These are phyloP conservation scores for Galago senegalensis DNA, from an alignment of 2,797 vertebrate genomes.

Conservation along the genomic window DNA sequence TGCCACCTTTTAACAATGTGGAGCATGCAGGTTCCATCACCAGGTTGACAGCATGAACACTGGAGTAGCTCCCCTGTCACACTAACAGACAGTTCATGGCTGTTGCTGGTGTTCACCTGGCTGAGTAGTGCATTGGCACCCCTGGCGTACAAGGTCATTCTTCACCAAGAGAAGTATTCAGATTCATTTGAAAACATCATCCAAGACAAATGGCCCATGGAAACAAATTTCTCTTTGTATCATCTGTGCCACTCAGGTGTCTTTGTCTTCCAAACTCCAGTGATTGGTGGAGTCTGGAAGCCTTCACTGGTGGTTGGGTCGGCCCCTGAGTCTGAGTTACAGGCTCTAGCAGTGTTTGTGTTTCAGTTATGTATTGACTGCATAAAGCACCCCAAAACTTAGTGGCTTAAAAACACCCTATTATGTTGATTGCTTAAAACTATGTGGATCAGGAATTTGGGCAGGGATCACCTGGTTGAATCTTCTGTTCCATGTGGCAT, in stretches of 20 bases:
- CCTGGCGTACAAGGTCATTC: neutral
- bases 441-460: neutral
- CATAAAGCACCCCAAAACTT: conserved; percentile 14
- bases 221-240: neutral
- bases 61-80: neutral
- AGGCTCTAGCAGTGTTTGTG: neutral
- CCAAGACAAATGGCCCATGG: neutral
- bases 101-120: neutral
- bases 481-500: neutral
- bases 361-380: neutral
- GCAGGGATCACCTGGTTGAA: neutral
- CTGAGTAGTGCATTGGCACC: neutral
- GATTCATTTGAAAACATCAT: conserved; percentile 17
- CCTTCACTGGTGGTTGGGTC: neutral
- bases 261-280: neutral
- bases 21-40: neutral
- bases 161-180: neutral
- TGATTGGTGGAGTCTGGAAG: neutral
- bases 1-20: conserved; percentile 57
- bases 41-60: neutral
- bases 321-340: neutral
- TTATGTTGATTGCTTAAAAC: neutral
- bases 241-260: neutral
- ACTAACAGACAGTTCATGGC: neutral
- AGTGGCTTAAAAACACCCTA: neutral